phyloP scores from a whole-genome alignment of 2,888 invertebrate species.

The Ectemnius continuus region DNA sequence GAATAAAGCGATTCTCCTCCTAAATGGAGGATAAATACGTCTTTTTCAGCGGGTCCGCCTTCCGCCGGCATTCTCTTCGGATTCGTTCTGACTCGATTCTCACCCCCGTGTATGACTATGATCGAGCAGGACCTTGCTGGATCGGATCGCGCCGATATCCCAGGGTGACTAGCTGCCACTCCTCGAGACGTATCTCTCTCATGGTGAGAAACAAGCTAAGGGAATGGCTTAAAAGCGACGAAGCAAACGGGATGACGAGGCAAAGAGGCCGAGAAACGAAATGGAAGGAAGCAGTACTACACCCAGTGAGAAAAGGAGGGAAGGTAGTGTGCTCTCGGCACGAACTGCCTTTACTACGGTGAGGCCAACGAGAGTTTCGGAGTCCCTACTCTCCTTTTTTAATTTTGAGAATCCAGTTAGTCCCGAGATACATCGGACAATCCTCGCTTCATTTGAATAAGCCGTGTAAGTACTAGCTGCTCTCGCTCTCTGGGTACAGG shows the following conservation, averaged over 20 bases:
- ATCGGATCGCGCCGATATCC: background rate
- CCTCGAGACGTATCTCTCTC: conserved; percentile 20
- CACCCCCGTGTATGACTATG: background rate
- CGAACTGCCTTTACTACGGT: conserved; percentile 40
- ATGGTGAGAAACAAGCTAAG: conserved; percentile 28
- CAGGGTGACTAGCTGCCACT: conserved; percentile 24
- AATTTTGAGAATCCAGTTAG: conserved; percentile 75
- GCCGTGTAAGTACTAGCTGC: conserved; percentile 73
- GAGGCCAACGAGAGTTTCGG: conserved; percentile 3
- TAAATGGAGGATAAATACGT: conserved; percentile 8
- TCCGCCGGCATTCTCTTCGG: too few species aligned
- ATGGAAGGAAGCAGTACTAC: conserved; percentile 14
- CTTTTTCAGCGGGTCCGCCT: background rate
- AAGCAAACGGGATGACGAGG: conserved; percentile 53
- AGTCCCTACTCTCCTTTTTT: conserved; percentile 64
- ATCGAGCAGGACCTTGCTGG: background rate
- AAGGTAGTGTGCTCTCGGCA: conserved; percentile 26
- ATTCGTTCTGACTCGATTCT: background rate
- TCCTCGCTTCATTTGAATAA: conserved; percentile 74
- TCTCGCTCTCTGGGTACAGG: conserved; percentile 31
- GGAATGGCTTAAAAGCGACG: conserved; percentile 43
- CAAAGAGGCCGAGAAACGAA: conserved; percentile 43
- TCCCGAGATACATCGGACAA: conserved; percentile 72
- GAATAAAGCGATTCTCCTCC: conserved; percentile 6
- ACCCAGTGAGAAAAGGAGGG: conserved; percentile 41